These are phyloP conservation scores for Lepetodrilus schrolli DNA, from an alignment of 2,888 invertebrate species.

Conservation along the genomic window DNA sequence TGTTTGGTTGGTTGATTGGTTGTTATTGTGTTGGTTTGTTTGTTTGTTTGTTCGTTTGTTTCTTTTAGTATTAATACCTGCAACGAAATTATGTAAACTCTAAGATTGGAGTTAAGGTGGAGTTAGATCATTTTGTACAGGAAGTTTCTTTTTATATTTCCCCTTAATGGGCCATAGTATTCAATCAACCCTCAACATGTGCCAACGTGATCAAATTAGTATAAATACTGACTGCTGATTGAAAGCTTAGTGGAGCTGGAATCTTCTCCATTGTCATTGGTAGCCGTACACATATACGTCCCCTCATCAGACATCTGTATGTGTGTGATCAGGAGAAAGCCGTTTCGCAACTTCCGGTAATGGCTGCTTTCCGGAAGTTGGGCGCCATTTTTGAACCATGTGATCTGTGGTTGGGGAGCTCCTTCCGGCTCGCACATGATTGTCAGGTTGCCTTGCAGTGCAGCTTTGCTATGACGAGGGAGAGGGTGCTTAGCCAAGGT, in stretches of 20 bases:
- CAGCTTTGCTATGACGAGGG: constrained; percentile 87
- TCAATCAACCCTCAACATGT: too few relatives aligned
- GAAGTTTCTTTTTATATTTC: too few relatives aligned
- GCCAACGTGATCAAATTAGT: too few relatives aligned
- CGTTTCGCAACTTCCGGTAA: constrained; percentile 84
- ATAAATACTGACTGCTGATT: constrained; percentile 56
- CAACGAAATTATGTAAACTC: too few relatives aligned
- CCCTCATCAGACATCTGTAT: constrained; percentile 52
- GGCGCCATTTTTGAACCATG: constrained; percentile 90
- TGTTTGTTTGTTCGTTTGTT: too few relatives aligned
- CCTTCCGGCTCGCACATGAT: constrained; percentile 94
- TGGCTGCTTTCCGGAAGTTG: constrained; percentile 34
- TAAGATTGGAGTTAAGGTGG: too few relatives aligned
- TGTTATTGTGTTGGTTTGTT: too few relatives aligned
- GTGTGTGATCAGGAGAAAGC: constrained; percentile 86
- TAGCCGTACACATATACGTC: constrained; percentile 59
- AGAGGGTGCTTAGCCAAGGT: constrained; percentile 92
- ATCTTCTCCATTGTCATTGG: constrained; percentile 55
- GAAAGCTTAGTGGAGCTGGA: constrained; percentile 46
- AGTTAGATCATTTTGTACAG: too few relatives aligned
- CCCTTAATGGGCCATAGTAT: too few relatives aligned
- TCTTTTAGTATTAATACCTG: too few relatives aligned
- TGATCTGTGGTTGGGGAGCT: constrained; percentile 85
- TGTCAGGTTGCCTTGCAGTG: constrained; percentile 92
- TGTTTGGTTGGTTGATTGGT: too few relatives aligned